Base-by-base conservation (phyloP, 2,113 vertebrate species). In the Nyctibius bracteatus region DNA sequence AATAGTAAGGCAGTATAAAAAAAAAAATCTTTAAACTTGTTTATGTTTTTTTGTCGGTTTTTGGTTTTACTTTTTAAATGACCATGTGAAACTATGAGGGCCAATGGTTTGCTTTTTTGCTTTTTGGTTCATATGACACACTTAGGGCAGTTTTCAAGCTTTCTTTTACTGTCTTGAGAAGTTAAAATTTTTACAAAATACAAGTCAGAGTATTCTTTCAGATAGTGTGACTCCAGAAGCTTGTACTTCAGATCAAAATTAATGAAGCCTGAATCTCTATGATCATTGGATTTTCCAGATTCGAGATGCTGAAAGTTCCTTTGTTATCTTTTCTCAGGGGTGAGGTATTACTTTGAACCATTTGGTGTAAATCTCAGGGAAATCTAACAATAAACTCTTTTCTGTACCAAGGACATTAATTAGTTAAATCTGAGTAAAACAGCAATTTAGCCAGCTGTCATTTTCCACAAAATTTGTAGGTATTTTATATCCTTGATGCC, bases 91-190 rank as follows among this genome's bases (percentile, higher is more conserved):
- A 91, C 75, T 46, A 41, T 21, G 16, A 54, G 2, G 5, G 14
- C 2, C 6, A 35, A 25, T 24, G 54, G n/a, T 51, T 65, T 59
- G 6, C 2, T 74, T 19, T n/a, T 65, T 35, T n/a, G 3, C 0
- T 67, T 62, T 79, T 86, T 72, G 6, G 9, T 28, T 86, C 19
- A 17, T 49, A 19, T 49, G 41, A n/a, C 5, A 57, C 5, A 20
- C 5, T 25, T 20, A 6, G 44, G 18, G 7, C 4, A 86, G 8
- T 75, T 71, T 92, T 90, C 11, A 74, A 54, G 8, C 1, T 55
- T 79, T 80, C 9, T 63, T 92, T 72, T 61, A 46, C 5, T 9
- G 5, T 51, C 33, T 59, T 80, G 44, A 72, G 20, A 81, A 41
- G 12, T 4, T 4, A 74, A 25, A 88, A 88, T 3, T 79, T 54